Conservation (phyloP, 2,888 invertebrate genomes). For the Margaritifera margaritifera region DNA sequence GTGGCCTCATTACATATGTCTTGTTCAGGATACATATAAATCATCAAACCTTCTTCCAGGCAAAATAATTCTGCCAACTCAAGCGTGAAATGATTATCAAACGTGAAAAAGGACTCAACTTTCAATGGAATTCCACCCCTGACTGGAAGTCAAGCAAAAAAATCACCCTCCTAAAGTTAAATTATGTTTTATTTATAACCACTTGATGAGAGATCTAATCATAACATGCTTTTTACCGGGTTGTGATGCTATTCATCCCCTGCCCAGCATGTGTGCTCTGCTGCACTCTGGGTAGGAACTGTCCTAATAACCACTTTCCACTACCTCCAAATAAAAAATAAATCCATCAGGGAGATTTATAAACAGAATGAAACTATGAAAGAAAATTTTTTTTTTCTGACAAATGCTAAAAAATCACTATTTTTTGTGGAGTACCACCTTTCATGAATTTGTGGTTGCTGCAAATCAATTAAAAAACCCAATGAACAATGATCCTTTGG, state of each 20-base stretch:
- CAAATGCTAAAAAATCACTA: too few species aligned
- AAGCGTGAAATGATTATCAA: slow-evolving; percentile 5
- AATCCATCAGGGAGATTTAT: too few species aligned
- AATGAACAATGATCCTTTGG: too few species aligned
- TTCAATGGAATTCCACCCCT: slow-evolving; percentile 35
- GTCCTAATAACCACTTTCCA: slow-evolving; percentile 1
- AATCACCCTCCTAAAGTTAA: slow-evolving; percentile 37
- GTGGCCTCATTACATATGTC: not conserved
- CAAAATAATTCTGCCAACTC: not conserved
- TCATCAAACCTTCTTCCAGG: slow-evolving; percentile 6
- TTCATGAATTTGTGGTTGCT: too few species aligned
- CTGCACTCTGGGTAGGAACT: too few species aligned
- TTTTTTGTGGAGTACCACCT: too few species aligned
- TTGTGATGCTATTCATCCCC: slow-evolving; percentile 7
- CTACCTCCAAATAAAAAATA: slow-evolving; percentile 10
- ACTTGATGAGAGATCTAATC: slow-evolving; percentile 32
- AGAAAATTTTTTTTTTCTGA: too few species aligned
- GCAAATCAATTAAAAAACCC: too few species aligned
- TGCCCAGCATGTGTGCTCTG: slow-evolving; percentile 8
- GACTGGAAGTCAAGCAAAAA: slow-evolving; percentile 25
- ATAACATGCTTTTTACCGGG: slow-evolving; percentile 22
- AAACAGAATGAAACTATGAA: too few species aligned
- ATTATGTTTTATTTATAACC: slow-evolving; percentile 41
- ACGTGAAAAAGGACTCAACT: slow-evolving; percentile 25
- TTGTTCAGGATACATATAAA: too few species aligned